Evolutionary conservation across 2,888 invertebrate genomes (phyloP).

Genomic region (Drosophila monieri): DNA sequence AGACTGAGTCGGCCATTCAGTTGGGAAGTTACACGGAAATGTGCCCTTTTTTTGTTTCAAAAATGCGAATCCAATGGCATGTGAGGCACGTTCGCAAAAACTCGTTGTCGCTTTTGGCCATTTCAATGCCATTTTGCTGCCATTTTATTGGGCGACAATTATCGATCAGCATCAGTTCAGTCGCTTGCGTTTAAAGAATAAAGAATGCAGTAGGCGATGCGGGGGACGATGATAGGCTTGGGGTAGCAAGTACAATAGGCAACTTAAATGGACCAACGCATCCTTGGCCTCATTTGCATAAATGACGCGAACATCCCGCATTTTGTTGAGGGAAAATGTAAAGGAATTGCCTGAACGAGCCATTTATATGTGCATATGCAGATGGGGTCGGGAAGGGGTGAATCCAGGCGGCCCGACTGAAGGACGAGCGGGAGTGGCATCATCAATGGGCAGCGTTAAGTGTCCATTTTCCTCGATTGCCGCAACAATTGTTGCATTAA

Average conservation of each 20-base stretch:
- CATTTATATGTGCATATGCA: slow-evolving; percentile 50
- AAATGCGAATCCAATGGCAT: slow-evolving; percentile 23
- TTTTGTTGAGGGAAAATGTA: slow-evolving; percentile 32
- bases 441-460: slow-evolving; percentile 26
- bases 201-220: not conserved
- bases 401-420: too few relatives aligned
- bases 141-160: slow-evolving; percentile 63
- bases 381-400: slow-evolving; percentile 8
- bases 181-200: slow-evolving; percentile 4
- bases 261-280: slow-evolving; percentile 68
- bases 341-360: slow-evolving; percentile 32
- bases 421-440: slow-evolving; percentile 13
- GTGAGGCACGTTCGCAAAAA: slow-evolving; percentile 44
- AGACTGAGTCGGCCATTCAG: slow-evolving; percentile 26
- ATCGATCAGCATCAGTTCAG: slow-evolving; percentile 55
- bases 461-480: slow-evolving; percentile 39
- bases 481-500: slow-evolving; percentile 73
- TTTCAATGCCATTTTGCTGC: slow-evolving; percentile 42
- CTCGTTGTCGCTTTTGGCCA: slow-evolving; percentile 39
- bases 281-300: slow-evolving; percentile 77
- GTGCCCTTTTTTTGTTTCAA: slow-evolving; percentile 10
- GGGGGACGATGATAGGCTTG: not conserved
- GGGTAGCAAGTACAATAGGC: slow-evolving; percentile 65
- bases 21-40: slow-evolving; percentile 47
- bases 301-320: slow-evolving; percentile 59